Conservation (phyloP, 2,888 invertebrate species). For the Plusia festucae region DNA sequence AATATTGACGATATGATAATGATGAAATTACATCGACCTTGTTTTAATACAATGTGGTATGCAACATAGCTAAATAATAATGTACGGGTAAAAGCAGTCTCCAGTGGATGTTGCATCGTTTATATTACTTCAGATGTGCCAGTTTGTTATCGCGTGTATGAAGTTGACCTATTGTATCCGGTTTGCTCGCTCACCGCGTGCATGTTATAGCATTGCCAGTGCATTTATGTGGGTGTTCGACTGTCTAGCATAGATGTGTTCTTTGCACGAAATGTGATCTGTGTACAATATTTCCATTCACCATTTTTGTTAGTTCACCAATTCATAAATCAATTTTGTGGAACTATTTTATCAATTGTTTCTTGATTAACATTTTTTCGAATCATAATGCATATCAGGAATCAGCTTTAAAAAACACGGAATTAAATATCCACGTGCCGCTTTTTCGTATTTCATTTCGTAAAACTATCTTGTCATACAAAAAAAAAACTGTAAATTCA, state of each 20-base stretch:
- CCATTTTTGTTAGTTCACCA: too few relatives aligned
- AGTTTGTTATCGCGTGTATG: constrained; percentile 9
- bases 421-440: constrained; percentile 16
- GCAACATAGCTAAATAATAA: not conserved
- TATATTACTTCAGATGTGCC: constrained; percentile 8
- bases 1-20: too few relatives aligned
- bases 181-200: constrained; percentile 10
- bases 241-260: constrained; percentile 31
- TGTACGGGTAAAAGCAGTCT: not conserved
- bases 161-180: constrained; percentile 9
- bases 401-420: not conserved
- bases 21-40: too few relatives aligned
- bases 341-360: too few relatives aligned
- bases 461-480: not conserved
- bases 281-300: constrained; percentile 15
- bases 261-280: constrained; percentile 9
- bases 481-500: constrained; percentile 9
- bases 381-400: constrained; percentile 11
- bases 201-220: constrained; percentile 25
- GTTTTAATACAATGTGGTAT: too few relatives aligned
- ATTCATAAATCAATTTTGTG: too few relatives aligned
- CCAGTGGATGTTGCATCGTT: constrained; percentile 2
- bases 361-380: constrained; percentile 2
- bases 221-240: constrained; percentile 41
- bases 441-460: not conserved